These are phyloP conservation scores for Chrysemys picta DNA, from an alignment of 2,113 vertebrate genomes.

Conservation along the genomic window DNA sequence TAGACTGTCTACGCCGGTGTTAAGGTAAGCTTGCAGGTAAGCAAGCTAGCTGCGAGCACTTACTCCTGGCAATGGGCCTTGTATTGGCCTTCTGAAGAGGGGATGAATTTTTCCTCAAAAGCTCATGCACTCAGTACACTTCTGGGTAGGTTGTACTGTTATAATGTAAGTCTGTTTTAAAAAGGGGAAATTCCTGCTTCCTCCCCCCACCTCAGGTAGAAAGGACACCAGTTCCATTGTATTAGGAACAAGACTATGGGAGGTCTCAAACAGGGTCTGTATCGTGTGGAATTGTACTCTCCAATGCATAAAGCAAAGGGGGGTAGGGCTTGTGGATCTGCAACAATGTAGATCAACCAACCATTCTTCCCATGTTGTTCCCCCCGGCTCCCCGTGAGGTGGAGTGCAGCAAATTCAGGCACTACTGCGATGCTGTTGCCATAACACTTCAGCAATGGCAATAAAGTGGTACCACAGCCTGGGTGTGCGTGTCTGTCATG, in stretches of 20 bases:
- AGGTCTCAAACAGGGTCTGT: neutral
- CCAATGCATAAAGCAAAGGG: neutral
- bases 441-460: neutral
- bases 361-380: neutral
- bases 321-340: neutral
- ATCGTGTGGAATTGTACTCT: fast-evolving
- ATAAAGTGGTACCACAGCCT: neutral
- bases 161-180: neutral
- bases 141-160: neutral
- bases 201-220: neutral
- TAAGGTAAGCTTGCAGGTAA: neutral
- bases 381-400: fast-evolving
- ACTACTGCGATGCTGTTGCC: neutral
- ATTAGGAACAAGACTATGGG: neutral
- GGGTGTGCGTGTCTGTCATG: neutral
- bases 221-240: neutral
- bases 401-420: neutral
- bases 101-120: neutral
- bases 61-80: neutral
- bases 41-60: neutral
- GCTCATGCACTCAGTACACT: neutral
- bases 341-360: neutral
- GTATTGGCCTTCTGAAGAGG: neutral
- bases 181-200: neutral
- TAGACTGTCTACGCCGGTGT: neutral